A percentile compares a stretch with the other conserved stretches of the same genome.
These are phyloP conservation scores for Spilarctia lutea DNA, from an alignment of 2,888 invertebrate genomes.

Conservation along the genomic window DNA sequence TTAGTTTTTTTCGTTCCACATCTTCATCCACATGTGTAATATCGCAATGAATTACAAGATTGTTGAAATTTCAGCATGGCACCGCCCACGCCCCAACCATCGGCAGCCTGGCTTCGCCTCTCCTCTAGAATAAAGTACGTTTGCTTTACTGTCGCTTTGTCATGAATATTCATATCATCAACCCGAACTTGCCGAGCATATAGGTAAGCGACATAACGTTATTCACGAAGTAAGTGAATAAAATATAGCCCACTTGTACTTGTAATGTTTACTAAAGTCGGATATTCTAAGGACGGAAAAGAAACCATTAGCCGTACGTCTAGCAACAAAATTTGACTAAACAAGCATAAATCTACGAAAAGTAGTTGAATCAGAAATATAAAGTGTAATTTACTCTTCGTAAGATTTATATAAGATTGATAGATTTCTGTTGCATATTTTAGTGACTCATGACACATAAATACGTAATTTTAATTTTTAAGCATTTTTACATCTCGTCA, in stretches of 20 bases:
- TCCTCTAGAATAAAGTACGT: conserved; percentile 67
- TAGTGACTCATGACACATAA: background rate
- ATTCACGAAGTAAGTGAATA: conserved; percentile 53
- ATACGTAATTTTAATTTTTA: background rate
- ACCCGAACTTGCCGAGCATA: conserved; percentile 47
- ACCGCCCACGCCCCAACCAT: conserved; percentile 62
- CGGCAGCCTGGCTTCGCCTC: conserved; percentile 67
- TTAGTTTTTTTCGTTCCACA: background rate
- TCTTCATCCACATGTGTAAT: conserved; percentile 18
- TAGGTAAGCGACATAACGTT: conserved; percentile 58
- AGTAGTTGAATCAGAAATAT: background rate
- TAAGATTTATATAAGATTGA: background rate
- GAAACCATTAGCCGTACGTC: background rate
- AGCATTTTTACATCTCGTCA: background rate
- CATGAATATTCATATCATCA: conserved; percentile 69
- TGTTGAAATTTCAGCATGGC: conserved; percentile 69
- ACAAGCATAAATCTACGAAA: background rate
- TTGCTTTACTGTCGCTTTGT: conserved; percentile 53
- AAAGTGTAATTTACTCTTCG: background rate
- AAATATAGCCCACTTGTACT: conserved; percentile 48
- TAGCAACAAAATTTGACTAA: background rate
- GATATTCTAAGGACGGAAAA: conserved; percentile 26
- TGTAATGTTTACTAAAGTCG: conserved; percentile 47
- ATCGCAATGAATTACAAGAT: conserved; percentile 55
- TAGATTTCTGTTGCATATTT: background rate